Evolutionary conservation across 2,888 invertebrate species (phyloP).

Genomic region (Drosophila neutralis): DNA sequence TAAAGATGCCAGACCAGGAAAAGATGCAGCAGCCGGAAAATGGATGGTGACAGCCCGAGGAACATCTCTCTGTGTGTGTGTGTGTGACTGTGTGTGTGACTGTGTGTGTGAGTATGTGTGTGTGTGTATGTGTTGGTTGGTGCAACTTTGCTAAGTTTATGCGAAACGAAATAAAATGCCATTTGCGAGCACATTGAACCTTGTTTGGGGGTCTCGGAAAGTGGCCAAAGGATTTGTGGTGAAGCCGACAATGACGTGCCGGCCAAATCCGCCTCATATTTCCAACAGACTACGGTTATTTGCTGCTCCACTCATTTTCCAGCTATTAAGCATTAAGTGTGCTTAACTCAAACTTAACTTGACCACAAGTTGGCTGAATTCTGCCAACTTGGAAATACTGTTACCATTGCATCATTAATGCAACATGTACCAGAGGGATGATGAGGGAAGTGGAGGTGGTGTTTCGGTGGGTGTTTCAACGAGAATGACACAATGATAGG

Average conservation of each 20-base stretch:
- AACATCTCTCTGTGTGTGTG: neutral
- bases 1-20: constrained; percentile 31
- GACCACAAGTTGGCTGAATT: neutral
- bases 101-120: neutral
- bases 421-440: constrained; percentile 16
- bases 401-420: constrained; percentile 65
- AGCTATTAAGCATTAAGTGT: neutral
- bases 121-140: neutral
- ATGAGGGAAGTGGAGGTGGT: neutral
- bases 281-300: neutral
- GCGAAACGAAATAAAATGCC: constrained; percentile 21
- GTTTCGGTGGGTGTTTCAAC: neutral
- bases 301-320: neutral
- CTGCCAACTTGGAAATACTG: constrained; percentile 56
- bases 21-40: neutral
- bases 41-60: neutral
- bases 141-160: constrained; percentile 47
- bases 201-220: constrained; percentile 22
- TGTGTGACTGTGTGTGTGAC: neutral
- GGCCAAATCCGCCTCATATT: neutral
- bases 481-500: constrained; percentile 16
- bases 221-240: constrained; percentile 31
- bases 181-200: constrained; percentile 50
- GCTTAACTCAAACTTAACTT: neutral
- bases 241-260: constrained; percentile 5